Percentiles rank a stretch among this genome's conserved stretches.
phyloP scores from a whole-genome alignment of 2,797 vertebrate genomes.

The Gephyroberyx darwinii region DNA sequence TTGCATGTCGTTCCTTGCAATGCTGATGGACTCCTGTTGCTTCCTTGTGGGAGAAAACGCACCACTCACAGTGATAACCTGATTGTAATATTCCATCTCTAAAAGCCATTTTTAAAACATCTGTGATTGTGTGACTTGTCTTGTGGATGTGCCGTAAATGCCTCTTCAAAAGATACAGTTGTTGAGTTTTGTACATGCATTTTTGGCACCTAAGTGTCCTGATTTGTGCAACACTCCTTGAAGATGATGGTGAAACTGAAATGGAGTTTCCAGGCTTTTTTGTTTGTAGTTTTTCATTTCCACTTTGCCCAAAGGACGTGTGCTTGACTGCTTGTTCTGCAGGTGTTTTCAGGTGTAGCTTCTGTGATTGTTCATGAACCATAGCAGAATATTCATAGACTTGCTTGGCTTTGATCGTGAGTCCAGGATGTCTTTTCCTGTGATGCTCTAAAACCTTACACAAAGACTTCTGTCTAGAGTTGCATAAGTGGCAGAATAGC shows the following conservation, averaged over 20 bases:
- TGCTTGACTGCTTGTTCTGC: neutral
- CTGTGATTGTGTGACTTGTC: constrained; percentile 74
- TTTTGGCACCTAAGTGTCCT: constrained; percentile 83
- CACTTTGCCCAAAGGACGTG: neutral
- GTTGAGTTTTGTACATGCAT: constrained; percentile 83
- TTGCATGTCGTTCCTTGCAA: constrained; percentile 84
- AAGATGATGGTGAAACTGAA: neutral
- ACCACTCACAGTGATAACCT: constrained; percentile 90
- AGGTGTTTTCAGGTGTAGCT: neutral
- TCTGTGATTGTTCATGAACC: constrained; percentile 24
- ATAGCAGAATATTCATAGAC: constrained; percentile 43
- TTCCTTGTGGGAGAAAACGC: constrained; percentile 84
- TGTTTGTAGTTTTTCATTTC: constrained; percentile 3
- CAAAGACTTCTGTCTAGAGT: constrained; percentile 44
- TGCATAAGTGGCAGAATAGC: constrained; percentile 74
- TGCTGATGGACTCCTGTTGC: constrained; percentile 82
- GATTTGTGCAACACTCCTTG: neutral
- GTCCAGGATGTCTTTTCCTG: constrained; percentile 40
- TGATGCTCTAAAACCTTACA: constrained; percentile 42
- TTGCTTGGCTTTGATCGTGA: rapidly evolving
- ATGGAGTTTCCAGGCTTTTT: neutral
- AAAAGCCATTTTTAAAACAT: constrained; percentile 83
- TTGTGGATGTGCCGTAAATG: constrained; percentile 85
- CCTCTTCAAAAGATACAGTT: constrained; percentile 83
- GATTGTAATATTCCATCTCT: constrained; percentile 82